Conservation (phyloP, 2,113 vertebrate species). For the Python bivittatus region DNA sequence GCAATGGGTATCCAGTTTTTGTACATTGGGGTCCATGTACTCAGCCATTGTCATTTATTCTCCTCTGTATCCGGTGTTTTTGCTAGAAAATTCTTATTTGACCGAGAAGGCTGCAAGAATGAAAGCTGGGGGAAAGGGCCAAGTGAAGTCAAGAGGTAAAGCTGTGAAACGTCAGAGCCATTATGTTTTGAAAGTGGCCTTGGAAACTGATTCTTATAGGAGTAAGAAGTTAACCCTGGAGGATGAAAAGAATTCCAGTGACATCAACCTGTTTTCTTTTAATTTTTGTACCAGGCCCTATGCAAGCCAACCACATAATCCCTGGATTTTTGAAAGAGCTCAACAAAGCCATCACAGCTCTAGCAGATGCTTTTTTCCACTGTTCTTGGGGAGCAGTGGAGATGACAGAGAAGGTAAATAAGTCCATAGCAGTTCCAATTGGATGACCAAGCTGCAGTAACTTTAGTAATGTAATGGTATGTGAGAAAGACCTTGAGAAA, state of each 20-base stretch:
- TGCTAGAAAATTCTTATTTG: neutral
- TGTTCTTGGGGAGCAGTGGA: neutral
- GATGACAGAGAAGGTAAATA: constrained; percentile 37
- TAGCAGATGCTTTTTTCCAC: constrained; percentile 55
- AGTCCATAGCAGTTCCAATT: neutral
- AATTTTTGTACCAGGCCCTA: constrained; percentile 37
- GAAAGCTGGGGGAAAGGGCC: neutral
- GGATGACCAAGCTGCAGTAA: neutral
- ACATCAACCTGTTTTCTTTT: neutral
- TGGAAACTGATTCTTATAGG: neutral
- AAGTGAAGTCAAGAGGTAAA: too few relatives aligned
- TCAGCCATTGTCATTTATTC: neutral
- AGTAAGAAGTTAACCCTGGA: neutral
- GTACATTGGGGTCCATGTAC: neutral
- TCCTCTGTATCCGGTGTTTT: neutral
- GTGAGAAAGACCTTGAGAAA: too few relatives aligned
- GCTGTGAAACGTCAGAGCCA: neutral
- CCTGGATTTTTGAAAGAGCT: constrained; percentile 52
- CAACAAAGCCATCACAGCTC: constrained; percentile 24
- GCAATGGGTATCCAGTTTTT: neutral
- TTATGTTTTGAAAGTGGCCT: neutral
- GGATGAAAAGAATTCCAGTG: neutral
- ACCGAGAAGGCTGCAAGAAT: neutral
- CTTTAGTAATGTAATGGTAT: too few relatives aligned
- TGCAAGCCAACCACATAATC: neutral